Base-by-base conservation (phyloP, 2,113 vertebrate species). In the Rafetus swinhoei region DNA sequence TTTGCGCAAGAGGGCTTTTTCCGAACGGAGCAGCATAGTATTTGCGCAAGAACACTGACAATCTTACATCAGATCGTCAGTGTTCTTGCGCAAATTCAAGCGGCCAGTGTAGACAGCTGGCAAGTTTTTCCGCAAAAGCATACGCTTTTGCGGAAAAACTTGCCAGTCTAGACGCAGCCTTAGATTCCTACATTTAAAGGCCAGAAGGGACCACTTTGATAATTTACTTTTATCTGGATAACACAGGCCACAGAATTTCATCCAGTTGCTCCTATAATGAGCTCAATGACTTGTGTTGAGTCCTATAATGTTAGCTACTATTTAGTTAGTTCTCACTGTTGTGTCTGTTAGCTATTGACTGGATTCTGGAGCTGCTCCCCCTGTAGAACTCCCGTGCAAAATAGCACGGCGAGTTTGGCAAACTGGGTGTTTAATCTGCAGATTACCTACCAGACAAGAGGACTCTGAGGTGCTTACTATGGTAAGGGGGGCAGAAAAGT, bases 401-500 rank as follows among this genome's bases (percentile, higher is more conserved):
- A 3, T 50, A 80, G 57, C 77, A 22, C 2, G 8, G 89, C 92
- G 72, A 92, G 13, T 3, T 24, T 95, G 72, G 89, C 87, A 11
- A 57, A 90, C 1, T 45, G 9, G 72, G 72, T 52, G 95, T 81
- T 35, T 90, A 86, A 77, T 79, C 45, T 91, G 92, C 86, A 89
- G 77, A 94, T 92, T 87, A 88, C 85, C 94, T 92, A 95, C 88
- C 86, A 95, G 91, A 81, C 9, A 93, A 88, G 93, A 95, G 94
- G 92, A 94, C 50, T 90, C 91, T 93, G 90, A 96, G 96, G 94
- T 94, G 84, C 8, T 8, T 93, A 94, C 32, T 91, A 82, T 84
- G 87, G 91, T 81, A 90, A 72, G 7, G 69, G 59, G 92, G 84
- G 94, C 86, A 60, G 95, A 96, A 96, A 96, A 94, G 93, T 72